Evolutionary conservation across 2,113 vertebrate genomes (phyloP).

Genomic region (Echinops telfairi): DNA sequence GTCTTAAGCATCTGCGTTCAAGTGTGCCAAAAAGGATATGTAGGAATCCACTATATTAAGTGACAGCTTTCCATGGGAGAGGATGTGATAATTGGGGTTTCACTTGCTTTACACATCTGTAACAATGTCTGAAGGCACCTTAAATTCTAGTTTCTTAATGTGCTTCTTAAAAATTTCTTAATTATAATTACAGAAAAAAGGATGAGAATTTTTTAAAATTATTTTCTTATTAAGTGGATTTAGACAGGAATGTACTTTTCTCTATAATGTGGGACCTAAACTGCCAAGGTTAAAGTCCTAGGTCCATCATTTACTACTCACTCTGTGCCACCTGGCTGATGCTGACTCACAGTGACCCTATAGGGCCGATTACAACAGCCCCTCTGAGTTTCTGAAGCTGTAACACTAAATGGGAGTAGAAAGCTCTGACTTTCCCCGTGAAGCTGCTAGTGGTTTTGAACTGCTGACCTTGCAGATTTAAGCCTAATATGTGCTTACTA

Average conservation of each 20-base stretch:
- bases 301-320: not conserved
- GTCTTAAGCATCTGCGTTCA: not conserved
- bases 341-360: too few relatives aligned
- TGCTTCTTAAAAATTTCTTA: constrained; percentile 15
- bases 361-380: too few relatives aligned
- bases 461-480: too few relatives aligned
- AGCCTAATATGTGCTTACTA: too few relatives aligned
- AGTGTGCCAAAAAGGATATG: not conserved
- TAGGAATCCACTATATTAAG: not conserved
- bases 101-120: not conserved
- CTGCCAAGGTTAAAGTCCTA: not conserved
- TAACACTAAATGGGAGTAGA: too few relatives aligned
- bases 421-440: too few relatives aligned
- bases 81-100: not conserved
- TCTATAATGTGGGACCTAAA: constrained; percentile 6
- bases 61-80: not conserved
- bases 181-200: not conserved
- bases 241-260: not conserved
- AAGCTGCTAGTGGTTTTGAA: too few relatives aligned
- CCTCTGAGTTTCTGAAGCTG: too few relatives aligned
- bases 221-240: not conserved
- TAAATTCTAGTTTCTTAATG: not conserved
- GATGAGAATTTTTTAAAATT: not conserved
- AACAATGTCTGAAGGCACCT: not conserved
- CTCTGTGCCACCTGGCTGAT: too few relatives aligned